phyloP scores from a whole-genome alignment of 2,888 invertebrate species.

The Scaptodrosophila latifasciaeformis region DNA sequence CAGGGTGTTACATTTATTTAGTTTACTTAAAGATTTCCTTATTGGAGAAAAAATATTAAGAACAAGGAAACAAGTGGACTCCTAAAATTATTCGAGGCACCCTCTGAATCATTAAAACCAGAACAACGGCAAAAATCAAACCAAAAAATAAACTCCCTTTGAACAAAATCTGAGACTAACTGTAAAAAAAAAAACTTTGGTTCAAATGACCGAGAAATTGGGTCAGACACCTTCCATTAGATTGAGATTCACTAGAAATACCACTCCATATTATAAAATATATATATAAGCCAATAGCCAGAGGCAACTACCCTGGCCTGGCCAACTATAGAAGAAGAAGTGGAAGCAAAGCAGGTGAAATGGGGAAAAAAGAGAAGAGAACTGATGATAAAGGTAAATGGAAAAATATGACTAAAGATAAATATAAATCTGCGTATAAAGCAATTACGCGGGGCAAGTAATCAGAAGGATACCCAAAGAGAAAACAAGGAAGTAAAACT shows the following conservation, averaged over 20 bases:
- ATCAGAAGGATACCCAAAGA: background rate
- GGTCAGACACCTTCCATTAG: slow-evolving; percentile 40
- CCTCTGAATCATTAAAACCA: slow-evolving; percentile 2
- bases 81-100: slow-evolving; percentile 2
- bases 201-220: slow-evolving; percentile 42
- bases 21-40: background rate
- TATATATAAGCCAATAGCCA: too few species aligned
- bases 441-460: slow-evolving; percentile 44
- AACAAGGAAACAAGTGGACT: slow-evolving; percentile 9
- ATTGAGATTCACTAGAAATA: background rate
- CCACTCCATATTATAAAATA: too few species aligned
- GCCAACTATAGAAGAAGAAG: too few species aligned
- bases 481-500: slow-evolving; percentile 5
- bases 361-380: background rate
- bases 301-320: too few species aligned
- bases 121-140: background rate
- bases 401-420: slow-evolving; percentile 58
- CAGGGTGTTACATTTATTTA: slow-evolving; percentile 14
- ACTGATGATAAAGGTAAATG: slow-evolving; percentile 51
- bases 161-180: slow-evolving; percentile 1
- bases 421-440: slow-evolving; percentile 60
- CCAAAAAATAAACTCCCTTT: background rate
- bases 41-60: too few species aligned
- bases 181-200: slow-evolving; percentile 32
- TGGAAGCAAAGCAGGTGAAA: too few species aligned